Evolutionary conservation across 2,797 vertebrate species (phyloP).

Genomic region (Neosilurus hyrtlii): DNA sequence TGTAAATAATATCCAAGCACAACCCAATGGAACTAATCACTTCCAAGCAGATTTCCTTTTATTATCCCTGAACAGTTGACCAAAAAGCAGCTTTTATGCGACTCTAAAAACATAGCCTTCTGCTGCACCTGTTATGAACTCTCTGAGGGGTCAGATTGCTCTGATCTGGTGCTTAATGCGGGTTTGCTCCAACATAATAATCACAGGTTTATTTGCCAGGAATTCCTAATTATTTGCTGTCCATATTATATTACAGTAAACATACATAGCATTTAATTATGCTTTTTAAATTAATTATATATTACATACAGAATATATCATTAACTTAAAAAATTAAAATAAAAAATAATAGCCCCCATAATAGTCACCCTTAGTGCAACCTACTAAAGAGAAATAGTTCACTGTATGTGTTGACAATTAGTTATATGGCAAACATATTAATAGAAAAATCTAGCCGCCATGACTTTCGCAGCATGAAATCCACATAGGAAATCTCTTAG

Average conservation of each 20-base stretch:
- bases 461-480: background rate
- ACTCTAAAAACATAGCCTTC: constrained; percentile 46
- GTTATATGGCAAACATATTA: background rate
- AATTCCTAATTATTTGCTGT: background rate
- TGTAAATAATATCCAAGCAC: constrained; percentile 33
- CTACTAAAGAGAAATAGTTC: background rate
- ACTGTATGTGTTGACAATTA: background rate
- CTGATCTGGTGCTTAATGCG: constrained; percentile 40
- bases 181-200: background rate
- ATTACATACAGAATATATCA: too few species aligned
- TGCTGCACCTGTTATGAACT: background rate
- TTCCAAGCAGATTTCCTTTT: constrained; percentile 40
- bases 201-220: background rate
- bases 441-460: background rate
- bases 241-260: background rate
- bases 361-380: background rate
- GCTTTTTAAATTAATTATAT: too few species aligned
- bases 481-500: background rate
- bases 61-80: constrained; percentile 44
- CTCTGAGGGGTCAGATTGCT: constrained; percentile 26
- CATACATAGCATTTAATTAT: background rate
- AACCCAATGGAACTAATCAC: constrained; percentile 42
- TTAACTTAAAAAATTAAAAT: too few species aligned
- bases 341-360: too few species aligned
- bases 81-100: constrained; percentile 50